phyloP scores from a whole-genome alignment of 2,797 vertebrate species.

The Furcifer pardalis region DNA sequence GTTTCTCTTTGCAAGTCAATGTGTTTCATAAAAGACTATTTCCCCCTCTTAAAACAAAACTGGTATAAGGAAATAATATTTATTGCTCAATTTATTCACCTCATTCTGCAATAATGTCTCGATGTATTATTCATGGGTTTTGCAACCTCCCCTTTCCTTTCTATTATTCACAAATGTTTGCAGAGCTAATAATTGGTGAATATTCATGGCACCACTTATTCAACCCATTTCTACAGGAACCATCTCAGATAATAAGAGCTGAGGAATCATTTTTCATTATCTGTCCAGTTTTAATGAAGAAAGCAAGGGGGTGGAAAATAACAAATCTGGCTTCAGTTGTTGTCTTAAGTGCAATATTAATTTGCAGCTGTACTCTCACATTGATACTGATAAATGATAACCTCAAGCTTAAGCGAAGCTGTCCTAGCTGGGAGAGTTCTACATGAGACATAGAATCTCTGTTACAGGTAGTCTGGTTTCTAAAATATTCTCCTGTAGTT shows the following conservation, averaged over 20 bases:
- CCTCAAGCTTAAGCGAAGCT: conserved; percentile 1
- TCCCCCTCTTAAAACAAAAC: conserved; percentile 44
- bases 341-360: conserved; percentile 23
- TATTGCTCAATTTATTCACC: conserved; percentile 44
- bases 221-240: conserved; percentile 32
- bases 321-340: background rate
- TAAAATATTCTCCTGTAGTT: background rate
- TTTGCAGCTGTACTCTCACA: conserved; percentile 4
- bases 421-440: background rate
- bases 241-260: conserved; percentile 19
- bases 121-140: conserved; percentile 44
- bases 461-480: background rate
- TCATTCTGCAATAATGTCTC: conserved; percentile 38
- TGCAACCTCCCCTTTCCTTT: conserved; percentile 13
- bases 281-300: conserved; percentile 40
- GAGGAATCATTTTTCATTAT: conserved; percentile 22
- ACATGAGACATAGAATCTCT: background rate
- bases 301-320: background rate
- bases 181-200: conserved; percentile 48
- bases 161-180: conserved; percentile 35
- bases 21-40: conserved; percentile 20
- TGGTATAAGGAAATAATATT: conserved; percentile 32
- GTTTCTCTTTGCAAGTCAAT: background rate
- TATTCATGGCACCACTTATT: conserved; percentile 36
- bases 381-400: conserved; percentile 33